These are phyloP conservation scores for Somateria mollissima DNA, from an alignment of 2,797 vertebrate species.

Conservation along the genomic window DNA sequence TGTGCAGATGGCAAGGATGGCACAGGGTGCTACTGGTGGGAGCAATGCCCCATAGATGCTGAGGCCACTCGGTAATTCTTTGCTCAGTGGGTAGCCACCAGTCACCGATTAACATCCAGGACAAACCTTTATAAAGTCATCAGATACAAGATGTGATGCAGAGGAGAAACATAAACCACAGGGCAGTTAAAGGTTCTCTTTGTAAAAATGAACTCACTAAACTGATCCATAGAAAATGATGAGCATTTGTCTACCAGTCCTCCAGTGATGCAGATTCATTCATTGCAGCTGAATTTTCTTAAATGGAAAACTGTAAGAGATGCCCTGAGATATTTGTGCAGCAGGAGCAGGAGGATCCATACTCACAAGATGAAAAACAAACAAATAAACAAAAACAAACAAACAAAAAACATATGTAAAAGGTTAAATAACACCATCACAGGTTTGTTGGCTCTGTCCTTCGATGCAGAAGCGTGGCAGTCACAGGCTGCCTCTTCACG, in stretches of 20 bases:
- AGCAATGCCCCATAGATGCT: rapidly evolving
- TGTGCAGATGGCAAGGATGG: rapidly evolving
- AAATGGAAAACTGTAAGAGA: not conserved
- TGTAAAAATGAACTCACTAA: not conserved
- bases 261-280: not conserved
- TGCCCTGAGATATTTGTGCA: not conserved
- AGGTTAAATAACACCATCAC: not conserved
- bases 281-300: not conserved
- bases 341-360: not conserved
- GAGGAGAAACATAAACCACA: not conserved
- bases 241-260: not conserved
- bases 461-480: not conserved
- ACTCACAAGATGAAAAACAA: not conserved
- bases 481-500: not conserved
- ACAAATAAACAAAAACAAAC: not conserved
- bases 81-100: not conserved
- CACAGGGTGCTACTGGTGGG: rapidly evolving
- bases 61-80: not conserved
- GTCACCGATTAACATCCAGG: not conserved
- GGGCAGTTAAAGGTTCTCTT: not conserved
- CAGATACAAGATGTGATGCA: not conserved
- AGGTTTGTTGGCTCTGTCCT: not conserved
- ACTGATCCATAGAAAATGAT: not conserved
- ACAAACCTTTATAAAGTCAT: not conserved
- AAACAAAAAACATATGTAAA: not conserved